Evolutionary conservation across 2,888 invertebrate genomes (phyloP), one percentile per base, ranked within the genome.

Genomic region (Schrankia costaestrigalis): DNA sequence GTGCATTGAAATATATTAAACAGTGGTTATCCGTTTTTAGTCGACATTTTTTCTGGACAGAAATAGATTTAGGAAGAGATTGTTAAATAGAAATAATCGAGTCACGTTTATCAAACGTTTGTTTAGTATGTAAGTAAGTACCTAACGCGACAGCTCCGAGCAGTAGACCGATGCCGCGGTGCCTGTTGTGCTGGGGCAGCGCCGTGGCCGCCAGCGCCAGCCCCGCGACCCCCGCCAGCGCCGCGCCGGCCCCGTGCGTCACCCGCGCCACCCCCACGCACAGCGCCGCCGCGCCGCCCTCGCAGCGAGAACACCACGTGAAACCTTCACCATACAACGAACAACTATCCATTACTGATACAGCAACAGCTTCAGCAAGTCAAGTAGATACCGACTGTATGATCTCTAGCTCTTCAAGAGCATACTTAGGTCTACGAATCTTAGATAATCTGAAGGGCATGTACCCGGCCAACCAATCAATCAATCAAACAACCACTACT

Each of bases 61-160:
- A 17, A 7, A 17, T 17, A 17, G 7, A 3, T 17, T 17, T 18
- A 17, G 17, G 17, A n/a, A n/a, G n/a, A n/a, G n/a, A n/a, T n/a
- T n/a, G n/a, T n/a, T n/a, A n/a, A n/a, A n/a, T n/a, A n/a, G n/a
- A n/a, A n/a, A n/a, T n/a, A 15, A 6, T 15, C 17, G 17, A 15
- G 17, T 15, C 3, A 4, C 6, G n/a, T 3, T 21, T n/a, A 5
- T 6, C 21, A n/a, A n/a, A 3, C 7, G 3, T 3, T 8, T 3
- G 21, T 21, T 3, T 21, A n/a, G 3, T n/a, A n/a, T n/a, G 21
- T 21, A n/a, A 21, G 21, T 21, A 6, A 13, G 5, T 41, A 79
- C 85, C 85, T 1, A 84, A 67, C 0, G 85, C 85, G 7, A 83
- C 81, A 18, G 84, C 86, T 0, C 84, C 85, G 9, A 84, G 75